Percentiles rank a stretch among this genome's conserved stretches.
Evolutionary conservation across 37 sponge, comb jelly and placozoan genomes (phyloP).

Genomic region (Cliona cf. orientalis): DNA sequence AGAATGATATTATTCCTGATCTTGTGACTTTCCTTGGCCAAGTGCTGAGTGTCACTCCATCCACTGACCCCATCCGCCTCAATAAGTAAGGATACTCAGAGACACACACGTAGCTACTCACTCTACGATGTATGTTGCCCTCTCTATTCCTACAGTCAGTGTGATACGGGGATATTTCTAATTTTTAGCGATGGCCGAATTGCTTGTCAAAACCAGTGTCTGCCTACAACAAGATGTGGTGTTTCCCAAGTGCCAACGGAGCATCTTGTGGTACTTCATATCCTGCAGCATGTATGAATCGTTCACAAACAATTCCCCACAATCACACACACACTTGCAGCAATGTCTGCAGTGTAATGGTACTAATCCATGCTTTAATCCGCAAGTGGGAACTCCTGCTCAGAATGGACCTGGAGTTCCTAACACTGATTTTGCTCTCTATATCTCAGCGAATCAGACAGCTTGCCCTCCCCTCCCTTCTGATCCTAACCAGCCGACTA

Average conservation of each 20-base stretch:
- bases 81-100: neutral
- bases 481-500: neutral
- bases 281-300: no score
- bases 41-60: neutral
- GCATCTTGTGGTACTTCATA: conserved; percentile 47
- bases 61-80: conserved; percentile 7
- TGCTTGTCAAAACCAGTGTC: neutral
- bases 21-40: conserved; percentile 1
- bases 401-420: conserved; percentile 72
- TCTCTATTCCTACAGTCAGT: neutral
- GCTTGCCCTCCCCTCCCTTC: conserved; percentile 16
- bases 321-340: neutral
- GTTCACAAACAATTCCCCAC: no score
- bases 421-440: conserved; percentile 74
- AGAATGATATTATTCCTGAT: conserved; percentile 13
- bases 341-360: neutral
- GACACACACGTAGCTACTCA: neutral
- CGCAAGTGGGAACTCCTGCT: neutral
- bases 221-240: conserved; percentile 44
- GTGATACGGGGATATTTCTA: neutral
- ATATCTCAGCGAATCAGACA: conserved; percentile 63
- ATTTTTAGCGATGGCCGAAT: neutral
- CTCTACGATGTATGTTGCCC: no score
- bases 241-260: conserved; percentile 20
- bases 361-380: no score